Conservation (phyloP, 1,140 invertebrate species). For the Drosophila serrata region DNA sequence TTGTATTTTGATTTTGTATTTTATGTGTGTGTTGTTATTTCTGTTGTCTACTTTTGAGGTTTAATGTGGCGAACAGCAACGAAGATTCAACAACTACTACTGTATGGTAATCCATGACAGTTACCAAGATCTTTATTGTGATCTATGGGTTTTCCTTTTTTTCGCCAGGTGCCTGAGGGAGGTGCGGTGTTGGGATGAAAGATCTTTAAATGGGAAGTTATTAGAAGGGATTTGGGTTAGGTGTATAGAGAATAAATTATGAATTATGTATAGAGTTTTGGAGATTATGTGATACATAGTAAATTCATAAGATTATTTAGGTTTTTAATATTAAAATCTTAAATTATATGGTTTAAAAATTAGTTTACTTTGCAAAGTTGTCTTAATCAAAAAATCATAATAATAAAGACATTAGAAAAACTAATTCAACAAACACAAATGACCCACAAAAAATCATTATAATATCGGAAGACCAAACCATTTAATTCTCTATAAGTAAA, state of each 20-base stretch:
- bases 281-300: neutral
- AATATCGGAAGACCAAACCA: neutral
- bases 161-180: conserved; percentile 18
- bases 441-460: too few relatives aligned
- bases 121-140: conserved; percentile 65
- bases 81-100: conserved; percentile 65
- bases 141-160: conserved; percentile 53
- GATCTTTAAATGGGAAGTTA: neutral
- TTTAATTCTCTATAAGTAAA: neutral
- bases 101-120: conserved; percentile 67
- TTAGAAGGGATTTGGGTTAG: conserved; percentile 7
- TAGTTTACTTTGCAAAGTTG: neutral
- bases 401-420: neutral
- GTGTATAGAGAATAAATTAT: neutral
- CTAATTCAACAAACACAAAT: neutral
- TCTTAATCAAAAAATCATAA: neutral
- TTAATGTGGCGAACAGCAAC: conserved; percentile 61
- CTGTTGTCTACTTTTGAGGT: conserved; percentile 57
- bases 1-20: conserved; percentile 12
- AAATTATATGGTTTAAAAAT: neutral
- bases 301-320: neutral
- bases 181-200: neutral
- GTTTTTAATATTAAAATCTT: neutral
- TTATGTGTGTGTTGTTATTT: conserved; percentile 26
- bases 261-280: neutral